Evolutionary conservation across 2,888 invertebrate genomes (phyloP), one percentile per base, ranked within the genome.

Genomic region (Aphodius sticticus): DNA sequence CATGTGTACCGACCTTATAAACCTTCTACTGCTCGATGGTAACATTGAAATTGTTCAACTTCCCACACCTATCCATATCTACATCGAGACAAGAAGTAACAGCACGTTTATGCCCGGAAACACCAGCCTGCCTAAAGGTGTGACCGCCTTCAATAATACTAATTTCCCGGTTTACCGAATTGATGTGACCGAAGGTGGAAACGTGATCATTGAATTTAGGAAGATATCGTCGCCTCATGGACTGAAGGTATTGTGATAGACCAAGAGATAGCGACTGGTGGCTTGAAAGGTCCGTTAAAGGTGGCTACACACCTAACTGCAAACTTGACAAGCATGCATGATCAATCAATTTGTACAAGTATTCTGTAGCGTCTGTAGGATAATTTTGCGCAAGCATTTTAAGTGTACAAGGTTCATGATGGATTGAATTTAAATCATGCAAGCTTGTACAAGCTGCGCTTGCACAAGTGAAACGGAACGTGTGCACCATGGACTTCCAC

Each of bases 161-260:
- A 74, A 74, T 2, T n/a, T 74, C 6, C 35, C 74, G 0, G 74
- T 74, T 16, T 74, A 35, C 35, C 35, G 74, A 36, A 74, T 74
- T 7, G 74, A 74, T 36, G n/a, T 74, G 37, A 2, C 35, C 7
- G 35, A 37, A 74, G n/a, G 36, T 15, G 26, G 6, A 35, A 74
- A 37, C 36, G 37, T 35, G 9, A 35, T 74, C 6, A n/a, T 74
- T n/a, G 16, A 35, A 74, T 36, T 74, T 74, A 35, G 35, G 3
- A 6, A 74, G 1, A 74, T 74, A 26, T 36, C 36, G 6, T 37
- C 35, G 35, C 36, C 74, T 36, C 12, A 53, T 12, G 53, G 53
- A 9, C 35, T 74, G 35, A 74, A 35, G n/a, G 26, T 26, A 26
- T 26, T 26, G 26, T 26, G 1, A 26, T 26, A 26, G n/a, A n/a